phyloP scores from a whole-genome alignment of 2,113 vertebrate genomes.

The Onychorhynchus coronatus region DNA sequence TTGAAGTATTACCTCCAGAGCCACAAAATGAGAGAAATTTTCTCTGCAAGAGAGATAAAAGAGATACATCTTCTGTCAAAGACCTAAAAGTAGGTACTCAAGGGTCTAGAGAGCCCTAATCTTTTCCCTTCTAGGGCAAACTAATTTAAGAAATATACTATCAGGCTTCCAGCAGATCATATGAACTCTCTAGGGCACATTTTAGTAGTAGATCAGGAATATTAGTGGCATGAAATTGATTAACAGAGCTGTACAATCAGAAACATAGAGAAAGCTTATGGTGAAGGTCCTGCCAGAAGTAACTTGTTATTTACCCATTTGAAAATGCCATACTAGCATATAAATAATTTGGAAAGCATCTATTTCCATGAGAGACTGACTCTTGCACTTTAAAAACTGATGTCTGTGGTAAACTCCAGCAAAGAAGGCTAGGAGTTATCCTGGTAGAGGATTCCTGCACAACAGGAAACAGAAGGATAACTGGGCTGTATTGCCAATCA shows the following conservation, averaged over 20 bases:
- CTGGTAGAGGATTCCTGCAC: neutral
- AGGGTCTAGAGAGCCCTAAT: neutral
- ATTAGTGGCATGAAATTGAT: slow-evolving; percentile 7
- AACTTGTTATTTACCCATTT: neutral
- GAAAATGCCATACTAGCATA: neutral
- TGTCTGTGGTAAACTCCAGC: neutral
- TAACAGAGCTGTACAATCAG: neutral
- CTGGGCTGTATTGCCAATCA: neutral
- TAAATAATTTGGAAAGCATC: neutral
- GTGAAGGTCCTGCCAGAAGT: neutral
- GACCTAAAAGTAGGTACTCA: neutral
- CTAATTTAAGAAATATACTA: neutral
- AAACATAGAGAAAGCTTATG: neutral
- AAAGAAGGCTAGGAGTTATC: neutral
- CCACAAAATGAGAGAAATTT: slow-evolving; percentile 26
- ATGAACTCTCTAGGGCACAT: neutral
- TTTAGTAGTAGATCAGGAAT: neutral
- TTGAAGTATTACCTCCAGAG: slow-evolving; percentile 30
- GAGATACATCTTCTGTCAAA: neutral
- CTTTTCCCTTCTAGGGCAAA: neutral
- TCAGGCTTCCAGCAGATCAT: neutral
- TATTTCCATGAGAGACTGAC: neutral
- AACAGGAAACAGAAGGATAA: neutral
- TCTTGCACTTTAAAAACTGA: neutral
- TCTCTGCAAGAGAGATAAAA: slow-evolving; percentile 24